phyloP scores from a whole-genome alignment of 2,888 invertebrate genomes.

The Dorcus parallelipipedus region DNA sequence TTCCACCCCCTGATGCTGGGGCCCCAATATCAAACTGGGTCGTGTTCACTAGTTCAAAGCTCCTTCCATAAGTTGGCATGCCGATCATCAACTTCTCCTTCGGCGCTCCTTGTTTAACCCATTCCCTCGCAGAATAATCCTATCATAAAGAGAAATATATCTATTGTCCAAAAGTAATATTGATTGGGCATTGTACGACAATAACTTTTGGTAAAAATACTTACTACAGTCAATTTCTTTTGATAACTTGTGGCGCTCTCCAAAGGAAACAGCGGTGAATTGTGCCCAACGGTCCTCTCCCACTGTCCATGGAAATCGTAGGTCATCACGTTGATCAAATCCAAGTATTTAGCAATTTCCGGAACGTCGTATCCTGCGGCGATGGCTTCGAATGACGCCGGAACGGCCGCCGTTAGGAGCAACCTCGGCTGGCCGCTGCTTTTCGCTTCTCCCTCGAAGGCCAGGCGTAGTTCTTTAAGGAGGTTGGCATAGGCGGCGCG shows the following conservation, averaged over 20 bases:
- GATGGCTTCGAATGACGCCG: constrained; percentile 90
- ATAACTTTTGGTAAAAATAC: too few species aligned
- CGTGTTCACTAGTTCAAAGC: constrained; percentile 82
- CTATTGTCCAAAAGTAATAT: too few species aligned
- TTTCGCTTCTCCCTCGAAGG: constrained; percentile 91
- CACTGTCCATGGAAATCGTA: constrained; percentile 95
- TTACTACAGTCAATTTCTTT: constrained; percentile 87
- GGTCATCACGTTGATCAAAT: constrained; percentile 93
- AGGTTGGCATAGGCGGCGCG: constrained; percentile 80
- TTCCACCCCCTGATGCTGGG: constrained; percentile 84
- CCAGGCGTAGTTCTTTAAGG: constrained; percentile 80
- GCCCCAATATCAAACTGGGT: constrained; percentile 91
- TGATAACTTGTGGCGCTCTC: constrained; percentile 88
- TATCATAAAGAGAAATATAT: constrained; percentile 35
- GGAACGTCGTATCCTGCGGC: constrained; percentile 92
- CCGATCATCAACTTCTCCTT: constrained; percentile 93
- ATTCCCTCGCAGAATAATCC: constrained; percentile 88
- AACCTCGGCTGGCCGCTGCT: constrained; percentile 74
- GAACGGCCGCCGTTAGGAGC: constrained; percentile 76
- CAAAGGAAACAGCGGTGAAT: constrained; percentile 84
- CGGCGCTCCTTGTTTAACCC: constrained; percentile 91
- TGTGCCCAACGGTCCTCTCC: constrained; percentile 91
- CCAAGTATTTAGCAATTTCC: constrained; percentile 89
- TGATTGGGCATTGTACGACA: too few species aligned
- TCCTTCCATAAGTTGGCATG: constrained; percentile 91